A percentile compares a stretch with the other conserved stretches of the same genome.
These are phyloP conservation scores for Scomber colias DNA, from an alignment of 2,113 vertebrate species.

Conservation along the genomic window DNA sequence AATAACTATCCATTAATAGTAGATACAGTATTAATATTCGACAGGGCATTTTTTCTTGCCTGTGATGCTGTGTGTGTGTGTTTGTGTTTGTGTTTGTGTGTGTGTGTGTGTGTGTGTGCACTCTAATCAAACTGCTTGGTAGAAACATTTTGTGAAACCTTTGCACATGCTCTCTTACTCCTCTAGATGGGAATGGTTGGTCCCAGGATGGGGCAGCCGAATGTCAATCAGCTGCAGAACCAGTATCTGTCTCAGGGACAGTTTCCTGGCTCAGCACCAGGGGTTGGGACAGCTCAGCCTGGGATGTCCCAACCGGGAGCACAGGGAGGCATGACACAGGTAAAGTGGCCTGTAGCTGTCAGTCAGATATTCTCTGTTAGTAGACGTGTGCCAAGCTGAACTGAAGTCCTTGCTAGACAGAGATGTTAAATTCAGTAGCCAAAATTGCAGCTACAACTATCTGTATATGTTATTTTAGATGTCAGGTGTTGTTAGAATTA, in stretches of 20 bases:
- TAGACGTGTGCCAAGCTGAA: neutral
- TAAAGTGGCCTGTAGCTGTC: conserved; percentile 31
- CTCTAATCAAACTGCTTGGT: neutral
- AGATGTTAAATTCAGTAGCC: neutral
- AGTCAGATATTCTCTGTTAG: neutral
- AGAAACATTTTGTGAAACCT: neutral
- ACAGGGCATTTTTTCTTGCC: no score
- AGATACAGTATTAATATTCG: no score
- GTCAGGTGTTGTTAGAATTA: no score
- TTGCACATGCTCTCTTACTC: neutral
- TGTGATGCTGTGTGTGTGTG: no score
- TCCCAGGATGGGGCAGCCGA: conserved; percentile 90
- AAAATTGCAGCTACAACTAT: no score
- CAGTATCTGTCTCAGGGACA: conserved; percentile 91
- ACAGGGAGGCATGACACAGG: conserved; percentile 79
- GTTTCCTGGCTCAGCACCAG: conserved; percentile 88
- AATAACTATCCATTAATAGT: no score
- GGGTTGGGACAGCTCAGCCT: conserved; percentile 83
- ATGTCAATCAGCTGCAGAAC: conserved; percentile 90
- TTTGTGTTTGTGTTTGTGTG: no score
- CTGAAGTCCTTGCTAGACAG: neutral
- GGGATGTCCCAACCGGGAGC: conserved; percentile 85
- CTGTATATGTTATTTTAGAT: no score
- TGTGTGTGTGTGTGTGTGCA: no score
- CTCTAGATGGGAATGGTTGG: conserved; percentile 89